Conservation (phyloP, 2,888 invertebrate genomes). For the Hylaea fasciaria region DNA sequence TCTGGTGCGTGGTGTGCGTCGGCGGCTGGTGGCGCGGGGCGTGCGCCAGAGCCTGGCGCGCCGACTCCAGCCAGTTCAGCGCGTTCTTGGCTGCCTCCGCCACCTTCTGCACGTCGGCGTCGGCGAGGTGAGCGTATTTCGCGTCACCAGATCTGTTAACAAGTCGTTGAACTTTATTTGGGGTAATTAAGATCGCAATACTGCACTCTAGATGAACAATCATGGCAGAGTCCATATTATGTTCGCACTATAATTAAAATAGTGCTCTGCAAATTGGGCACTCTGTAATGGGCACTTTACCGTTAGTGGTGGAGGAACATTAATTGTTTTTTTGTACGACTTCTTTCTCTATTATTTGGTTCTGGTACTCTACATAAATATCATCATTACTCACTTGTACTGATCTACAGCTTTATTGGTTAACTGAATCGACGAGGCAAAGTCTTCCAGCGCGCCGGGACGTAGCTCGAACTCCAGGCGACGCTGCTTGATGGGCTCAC, state of each 20-base stretch:
- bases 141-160: conserved; percentile 85
- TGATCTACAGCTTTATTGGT: conserved; percentile 92
- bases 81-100: conserved; percentile 88
- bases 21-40: conserved; percentile 89
- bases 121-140: conserved; percentile 91
- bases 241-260: no score
- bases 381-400: conserved; percentile 85
- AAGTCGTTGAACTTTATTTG: neutral
- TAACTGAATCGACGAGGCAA: conserved; percentile 90
- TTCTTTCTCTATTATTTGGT: no score
- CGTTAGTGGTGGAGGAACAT: no score
- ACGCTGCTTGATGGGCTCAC: conserved; percentile 95
- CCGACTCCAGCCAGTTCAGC: conserved; percentile 92
- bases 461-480: conserved; percentile 92
- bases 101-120: conserved; percentile 92
- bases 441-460: conserved; percentile 91
- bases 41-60: conserved; percentile 87
- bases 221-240: no score
- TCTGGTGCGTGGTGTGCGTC: conserved; percentile 90
- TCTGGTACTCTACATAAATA: no score
- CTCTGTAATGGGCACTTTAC: no score
- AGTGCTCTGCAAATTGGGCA: no score
- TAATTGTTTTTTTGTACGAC: no score
- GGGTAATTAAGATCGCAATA: no score
- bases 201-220: no score